Conservation (phyloP, 2,797 vertebrate species). For the Tenualosa thibaudeaui region DNA sequence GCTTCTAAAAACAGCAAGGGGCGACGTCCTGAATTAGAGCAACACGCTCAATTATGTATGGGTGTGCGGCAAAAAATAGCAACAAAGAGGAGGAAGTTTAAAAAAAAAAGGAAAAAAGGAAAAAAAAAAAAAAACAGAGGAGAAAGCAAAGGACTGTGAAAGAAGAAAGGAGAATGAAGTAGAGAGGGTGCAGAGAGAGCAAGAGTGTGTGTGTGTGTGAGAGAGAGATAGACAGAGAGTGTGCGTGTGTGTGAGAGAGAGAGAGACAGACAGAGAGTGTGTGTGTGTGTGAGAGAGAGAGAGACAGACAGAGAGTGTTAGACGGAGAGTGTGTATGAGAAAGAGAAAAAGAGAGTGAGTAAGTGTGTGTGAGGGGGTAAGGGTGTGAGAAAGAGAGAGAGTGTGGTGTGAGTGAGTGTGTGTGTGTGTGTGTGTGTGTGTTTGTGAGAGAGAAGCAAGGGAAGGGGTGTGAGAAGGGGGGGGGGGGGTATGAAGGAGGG, state of each 20-base stretch:
- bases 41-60: slow-evolving; percentile 67
- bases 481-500: neutral
- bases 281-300: neutral
- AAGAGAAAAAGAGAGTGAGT: neutral
- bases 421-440: neutral
- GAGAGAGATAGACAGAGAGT: neutral
- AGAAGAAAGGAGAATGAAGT: neutral
- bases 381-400: neutral
- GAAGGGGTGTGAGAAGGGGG: too few relatives aligned
- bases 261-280: neutral
- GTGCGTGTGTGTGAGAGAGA: neutral
- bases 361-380: neutral
- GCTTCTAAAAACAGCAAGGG: slow-evolving; percentile 64
- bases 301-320: neutral
- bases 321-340: neutral
- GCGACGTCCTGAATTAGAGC: slow-evolving; percentile 62
- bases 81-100: slow-evolving; percentile 42
- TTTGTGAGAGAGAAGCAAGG: too few relatives aligned
- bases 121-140: too few relatives aligned
- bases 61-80: slow-evolving; percentile 36
- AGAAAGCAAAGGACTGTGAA: neutral
- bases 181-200: neutral
- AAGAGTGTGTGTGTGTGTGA: neutral
- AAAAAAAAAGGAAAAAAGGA: slow-evolving; percentile 26
- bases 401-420: neutral